phyloP scores from a whole-genome alignment of 2,888 invertebrate genomes.

The Drosophila nigricruria region DNA sequence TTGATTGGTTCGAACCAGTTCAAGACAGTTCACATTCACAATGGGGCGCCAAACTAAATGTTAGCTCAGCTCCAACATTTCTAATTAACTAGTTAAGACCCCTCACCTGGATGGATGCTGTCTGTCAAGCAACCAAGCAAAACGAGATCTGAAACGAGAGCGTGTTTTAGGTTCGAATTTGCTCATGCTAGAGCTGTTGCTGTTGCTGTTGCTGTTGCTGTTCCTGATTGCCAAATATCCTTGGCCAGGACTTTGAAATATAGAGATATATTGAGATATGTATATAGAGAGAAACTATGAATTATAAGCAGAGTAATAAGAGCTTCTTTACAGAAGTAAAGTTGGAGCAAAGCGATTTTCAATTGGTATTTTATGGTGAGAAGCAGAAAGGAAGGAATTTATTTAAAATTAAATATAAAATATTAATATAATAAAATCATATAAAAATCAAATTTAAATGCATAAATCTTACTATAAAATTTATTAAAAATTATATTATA shows the following conservation, averaged over 20 bases:
- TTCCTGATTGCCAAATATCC: conserved; percentile 7
- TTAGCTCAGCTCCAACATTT: conserved; percentile 32
- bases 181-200: not conserved
- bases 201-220: not conserved
- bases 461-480: no score
- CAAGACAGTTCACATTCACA: conserved; percentile 32
- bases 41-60: conserved; percentile 23
- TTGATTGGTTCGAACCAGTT: conserved; percentile 23
- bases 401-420: no score
- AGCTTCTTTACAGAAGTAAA: no score
- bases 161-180: not conserved
- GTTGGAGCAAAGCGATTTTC: no score
- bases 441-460: no score
- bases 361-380: no score
- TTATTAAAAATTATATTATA: no score
- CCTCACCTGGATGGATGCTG: conserved; percentile 19
- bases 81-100: conserved; percentile 47
- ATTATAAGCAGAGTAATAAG: no score
- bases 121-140: conserved; percentile 17
- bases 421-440: no score
- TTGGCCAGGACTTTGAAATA: not conserved
- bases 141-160: not conserved
- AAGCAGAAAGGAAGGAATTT: no score
- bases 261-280: not conserved
- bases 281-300: no score